Conservation (phyloP, 2,797 vertebrate species). For the Nannoperca australis region DNA sequence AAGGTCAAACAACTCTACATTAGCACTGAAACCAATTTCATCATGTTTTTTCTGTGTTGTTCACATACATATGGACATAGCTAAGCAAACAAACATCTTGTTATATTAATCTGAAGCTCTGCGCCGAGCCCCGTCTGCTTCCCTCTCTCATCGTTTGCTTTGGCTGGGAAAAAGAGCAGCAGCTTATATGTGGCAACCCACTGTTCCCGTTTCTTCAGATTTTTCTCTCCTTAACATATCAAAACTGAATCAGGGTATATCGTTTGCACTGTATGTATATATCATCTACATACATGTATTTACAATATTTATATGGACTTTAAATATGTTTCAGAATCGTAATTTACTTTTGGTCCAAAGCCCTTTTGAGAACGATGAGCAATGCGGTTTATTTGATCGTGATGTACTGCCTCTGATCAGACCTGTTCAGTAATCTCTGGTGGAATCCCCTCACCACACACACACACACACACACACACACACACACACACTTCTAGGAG, state of each 20-base stretch:
- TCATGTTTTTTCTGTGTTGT: constrained; percentile 29
- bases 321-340: constrained; percentile 67
- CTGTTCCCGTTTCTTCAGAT: neutral
- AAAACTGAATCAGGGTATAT: constrained; percentile 65
- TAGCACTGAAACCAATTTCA: constrained; percentile 48
- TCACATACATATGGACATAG: constrained; percentile 57
- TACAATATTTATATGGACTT: constrained; percentile 83
- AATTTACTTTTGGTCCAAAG: constrained; percentile 81
- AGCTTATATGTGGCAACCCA: constrained; percentile 26
- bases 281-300: constrained; percentile 82
- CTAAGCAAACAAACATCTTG: constrained; percentile 45
- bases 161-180: constrained; percentile 58
- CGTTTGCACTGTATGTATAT: constrained; percentile 75
- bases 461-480: neutral
- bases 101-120: constrained; percentile 51
- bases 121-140: constrained; percentile 39
- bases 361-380: constrained; percentile 82
- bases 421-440: constrained; percentile 30
- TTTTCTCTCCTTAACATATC: constrained; percentile 39
- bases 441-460: neutral
- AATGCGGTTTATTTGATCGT: constrained; percentile 75
- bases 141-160: constrained; percentile 33
- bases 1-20: constrained; percentile 55
- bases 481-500: constrained; percentile 24
- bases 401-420: constrained; percentile 64